Conservation (phyloP, 2,113 vertebrate species). For the Anas platyrhynchos region DNA sequence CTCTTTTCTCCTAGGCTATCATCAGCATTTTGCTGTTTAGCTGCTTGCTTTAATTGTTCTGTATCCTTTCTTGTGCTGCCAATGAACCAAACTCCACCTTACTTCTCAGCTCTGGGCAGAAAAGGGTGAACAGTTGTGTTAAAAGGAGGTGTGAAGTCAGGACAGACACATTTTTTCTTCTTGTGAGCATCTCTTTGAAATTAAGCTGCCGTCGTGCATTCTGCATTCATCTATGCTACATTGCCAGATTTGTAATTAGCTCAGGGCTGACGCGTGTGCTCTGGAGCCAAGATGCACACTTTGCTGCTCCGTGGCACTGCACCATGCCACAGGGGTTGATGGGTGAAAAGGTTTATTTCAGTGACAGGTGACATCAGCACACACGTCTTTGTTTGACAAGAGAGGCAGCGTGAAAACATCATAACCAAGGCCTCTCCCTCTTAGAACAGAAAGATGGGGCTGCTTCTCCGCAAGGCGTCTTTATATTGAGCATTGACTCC, state of each 20-base stretch:
- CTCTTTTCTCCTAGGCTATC: rapidly evolving
- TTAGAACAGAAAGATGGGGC: not conserved
- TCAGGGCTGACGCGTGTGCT: not conserved
- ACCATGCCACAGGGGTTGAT: not conserved
- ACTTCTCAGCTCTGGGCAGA: not conserved
- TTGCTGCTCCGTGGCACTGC: not conserved
- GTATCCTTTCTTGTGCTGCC: not conserved
- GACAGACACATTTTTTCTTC: not conserved
- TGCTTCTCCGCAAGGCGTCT: not conserved
- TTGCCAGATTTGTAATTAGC: not conserved
- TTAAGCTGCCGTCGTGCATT: not conserved
- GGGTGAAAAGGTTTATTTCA: not conserved
- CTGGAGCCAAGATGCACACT: not conserved
- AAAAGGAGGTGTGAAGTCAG: not conserved
- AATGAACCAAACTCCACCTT: not conserved
- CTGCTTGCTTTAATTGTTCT: not conserved
- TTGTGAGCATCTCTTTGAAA: not conserved
- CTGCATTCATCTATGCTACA: not conserved
- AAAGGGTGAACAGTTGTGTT: not conserved
- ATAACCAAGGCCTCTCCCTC: not conserved
- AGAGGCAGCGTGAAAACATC: not conserved
- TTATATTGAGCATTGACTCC: not conserved
- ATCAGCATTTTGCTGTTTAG: not conserved
- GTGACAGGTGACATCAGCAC: not conserved
- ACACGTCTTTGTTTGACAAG: not conserved